Percentiles rank a stretch among this genome's conserved stretches.
phyloP scores from a whole-genome alignment of 2,797 vertebrate genomes.

The Pipistrellus nathusii region DNA sequence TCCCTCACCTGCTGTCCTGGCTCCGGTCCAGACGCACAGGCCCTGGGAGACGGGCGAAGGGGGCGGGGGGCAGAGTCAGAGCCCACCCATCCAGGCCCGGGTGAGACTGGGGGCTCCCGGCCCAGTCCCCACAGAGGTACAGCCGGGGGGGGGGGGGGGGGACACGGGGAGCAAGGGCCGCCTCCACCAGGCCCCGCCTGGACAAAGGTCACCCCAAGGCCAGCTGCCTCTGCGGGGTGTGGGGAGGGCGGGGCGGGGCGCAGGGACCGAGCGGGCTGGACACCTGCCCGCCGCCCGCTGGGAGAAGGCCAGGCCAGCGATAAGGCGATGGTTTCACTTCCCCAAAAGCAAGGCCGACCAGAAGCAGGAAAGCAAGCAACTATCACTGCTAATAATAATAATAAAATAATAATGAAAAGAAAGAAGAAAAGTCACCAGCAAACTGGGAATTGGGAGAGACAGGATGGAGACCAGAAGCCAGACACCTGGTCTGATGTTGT shows the following conservation, averaged over 20 bases:
- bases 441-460: neutral
- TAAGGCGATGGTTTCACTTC: neutral
- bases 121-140: neutral
- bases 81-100: fast-evolving
- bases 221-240: neutral
- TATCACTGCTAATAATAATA: neutral
- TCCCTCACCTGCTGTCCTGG: slow-evolving; percentile 20
- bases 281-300: neutral
- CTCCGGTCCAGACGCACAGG: slow-evolving; percentile 18
- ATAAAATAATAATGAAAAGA: neutral
- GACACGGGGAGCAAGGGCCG: too few species aligned
- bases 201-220: neutral
- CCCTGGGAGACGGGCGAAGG: slow-evolving; percentile 31
- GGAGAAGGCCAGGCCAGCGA: neutral
- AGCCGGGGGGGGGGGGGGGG: too few species aligned
- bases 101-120: fast-evolving
- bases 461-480: neutral
- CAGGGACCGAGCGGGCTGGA: neutral
- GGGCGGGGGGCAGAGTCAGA: neutral
- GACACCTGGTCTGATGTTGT: neutral
- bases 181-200: neutral
- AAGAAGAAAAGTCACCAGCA: neutral
- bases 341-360: neutral
- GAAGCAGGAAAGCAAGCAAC: neutral
- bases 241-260: neutral